phyloP scores from a whole-genome alignment of 2,113 vertebrate genomes.

The Tragelaphus imberbis region DNA sequence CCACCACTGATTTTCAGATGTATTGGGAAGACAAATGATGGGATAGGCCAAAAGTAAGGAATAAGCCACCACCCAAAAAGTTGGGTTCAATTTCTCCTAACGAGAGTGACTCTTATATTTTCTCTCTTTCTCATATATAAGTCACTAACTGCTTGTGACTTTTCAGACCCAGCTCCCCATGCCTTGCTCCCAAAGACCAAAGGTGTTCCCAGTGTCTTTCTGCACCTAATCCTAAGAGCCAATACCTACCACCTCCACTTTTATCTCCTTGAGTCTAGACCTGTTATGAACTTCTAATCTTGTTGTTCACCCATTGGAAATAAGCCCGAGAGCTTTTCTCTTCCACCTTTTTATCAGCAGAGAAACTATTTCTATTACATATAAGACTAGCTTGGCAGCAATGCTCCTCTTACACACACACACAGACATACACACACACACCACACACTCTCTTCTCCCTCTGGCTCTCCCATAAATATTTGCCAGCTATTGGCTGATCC shows the following conservation, averaged over 20 bases:
- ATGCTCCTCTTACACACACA: background rate
- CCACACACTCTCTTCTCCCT: background rate
- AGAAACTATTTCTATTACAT: background rate
- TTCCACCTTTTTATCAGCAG: background rate
- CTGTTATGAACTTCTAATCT: background rate
- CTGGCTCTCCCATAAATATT: background rate
- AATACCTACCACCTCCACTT: background rate
- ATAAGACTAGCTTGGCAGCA: background rate
- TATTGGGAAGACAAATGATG: background rate
- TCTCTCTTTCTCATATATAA: background rate
- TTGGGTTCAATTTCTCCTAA: background rate
- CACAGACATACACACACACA: background rate
- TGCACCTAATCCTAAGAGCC: background rate
- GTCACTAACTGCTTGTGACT: background rate
- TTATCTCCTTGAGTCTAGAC: background rate
- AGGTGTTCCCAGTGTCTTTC: background rate
- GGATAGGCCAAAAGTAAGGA: background rate
- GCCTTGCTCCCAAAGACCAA: background rate
- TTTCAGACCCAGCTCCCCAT: background rate
- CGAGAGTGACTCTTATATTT: background rate
- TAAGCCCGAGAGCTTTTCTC: background rate
- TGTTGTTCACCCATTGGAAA: background rate
- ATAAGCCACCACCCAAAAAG: background rate
- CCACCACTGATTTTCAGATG: background rate
- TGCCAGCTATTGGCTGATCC: background rate